These are phyloP conservation scores for Ictalurus punctatus DNA, from an alignment of 2,113 vertebrate species.

Conservation along the genomic window DNA sequence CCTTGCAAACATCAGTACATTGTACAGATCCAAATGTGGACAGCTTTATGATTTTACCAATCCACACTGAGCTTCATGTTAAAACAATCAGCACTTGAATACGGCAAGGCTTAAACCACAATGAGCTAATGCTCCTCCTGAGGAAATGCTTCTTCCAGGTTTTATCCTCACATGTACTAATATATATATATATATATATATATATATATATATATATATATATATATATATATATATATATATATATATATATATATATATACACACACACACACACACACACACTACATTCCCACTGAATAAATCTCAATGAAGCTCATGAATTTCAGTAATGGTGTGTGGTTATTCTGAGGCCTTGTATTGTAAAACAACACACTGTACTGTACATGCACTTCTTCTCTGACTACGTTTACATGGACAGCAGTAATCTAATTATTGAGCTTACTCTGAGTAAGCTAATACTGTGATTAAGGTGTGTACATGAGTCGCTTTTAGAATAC, in stretches of 20 bases:
- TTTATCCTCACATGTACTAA: neutral
- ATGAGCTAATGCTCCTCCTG: constrained; percentile 1
- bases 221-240: neutral
- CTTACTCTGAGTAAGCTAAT: too few relatives aligned
- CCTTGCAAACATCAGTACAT: constrained; percentile 22
- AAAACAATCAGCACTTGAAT: constrained; percentile 37
- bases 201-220: too few relatives aligned
- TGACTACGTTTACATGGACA: too few relatives aligned
- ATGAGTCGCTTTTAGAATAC: too few relatives aligned
- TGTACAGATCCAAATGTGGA: neutral
- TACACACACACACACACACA: neutral
- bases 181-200: neutral
- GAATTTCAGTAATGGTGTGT: neutral
- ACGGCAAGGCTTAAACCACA: constrained; percentile 16
- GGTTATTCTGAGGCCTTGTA: neutral
- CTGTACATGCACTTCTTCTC: neutral
- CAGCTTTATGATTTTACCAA: neutral
- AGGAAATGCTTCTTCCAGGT: constrained; percentile 15
- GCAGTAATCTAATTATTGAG: too few relatives aligned
- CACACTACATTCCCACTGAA: neutral
- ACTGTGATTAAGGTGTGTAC: too few relatives aligned
- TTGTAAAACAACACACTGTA: neutral
- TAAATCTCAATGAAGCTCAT: neutral
- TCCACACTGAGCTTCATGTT: constrained; percentile 47
- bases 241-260: neutral